Evolutionary conservation across 1,140 invertebrate genomes (phyloP), one percentile per base, ranked within the genome.

Genomic region (Episyrphus balteatus): DNA sequence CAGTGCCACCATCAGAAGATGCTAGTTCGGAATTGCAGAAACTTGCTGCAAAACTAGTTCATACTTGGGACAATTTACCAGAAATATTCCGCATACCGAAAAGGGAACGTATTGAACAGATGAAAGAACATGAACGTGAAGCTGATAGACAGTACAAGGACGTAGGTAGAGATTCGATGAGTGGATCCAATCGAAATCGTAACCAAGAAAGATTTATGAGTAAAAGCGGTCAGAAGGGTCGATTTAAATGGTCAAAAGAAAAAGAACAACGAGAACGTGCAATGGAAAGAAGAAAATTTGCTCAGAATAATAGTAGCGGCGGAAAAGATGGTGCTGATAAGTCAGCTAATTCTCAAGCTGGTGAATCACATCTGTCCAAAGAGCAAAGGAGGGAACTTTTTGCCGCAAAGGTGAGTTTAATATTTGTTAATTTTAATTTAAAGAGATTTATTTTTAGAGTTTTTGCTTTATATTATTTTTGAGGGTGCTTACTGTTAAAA

Each of bases 81-180:
- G 75, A 78, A 54, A 80, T 87, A 17, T 97, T 93, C 62, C 81
- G 88, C 66, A 98, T 98, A 59, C 94, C 94, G 10, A 95, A 95
- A 68, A 92, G 93, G 56, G 87, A 95, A 59, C 76, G 90, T 41
- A 84, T 92, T 40, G 86, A 92, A 61, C 85, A 90, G 66, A 89
- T 92, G 85, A 90, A 91, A 61, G 88, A 92, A 58, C 89, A 93
- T 58, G 91, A 94, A 68, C 72, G 86, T 47, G 88, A 92, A 75
- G 89, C 88, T 5, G 64, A 73, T 38, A 42, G 62, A 1, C 62
- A 65, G 32, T 51, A 62, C 38, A 51, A 51, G 7, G 51, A 49
- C 17, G 54, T 60, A 13, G 65, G 72, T 0, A 49, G 57, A 34
- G 55, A 19, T 18, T 18, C 2, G 10, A 33, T 1, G 46, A 48